Conservation (phyloP, 1,140 invertebrate species). For the Oryctes rhinoceros region DNA sequence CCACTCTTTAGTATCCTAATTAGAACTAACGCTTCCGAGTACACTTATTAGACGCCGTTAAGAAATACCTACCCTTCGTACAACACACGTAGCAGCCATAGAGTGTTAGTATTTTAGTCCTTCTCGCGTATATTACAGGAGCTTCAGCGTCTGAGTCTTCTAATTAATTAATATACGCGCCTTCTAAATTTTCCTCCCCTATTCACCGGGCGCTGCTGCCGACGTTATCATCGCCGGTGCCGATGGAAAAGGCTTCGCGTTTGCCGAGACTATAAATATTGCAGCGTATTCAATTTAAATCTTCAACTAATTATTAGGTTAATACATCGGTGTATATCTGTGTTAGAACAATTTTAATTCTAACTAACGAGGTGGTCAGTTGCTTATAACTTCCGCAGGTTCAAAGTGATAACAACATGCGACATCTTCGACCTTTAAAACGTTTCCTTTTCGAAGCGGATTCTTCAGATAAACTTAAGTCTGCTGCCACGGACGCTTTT, state of each 20-base stretch:
- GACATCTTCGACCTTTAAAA: too few relatives aligned
- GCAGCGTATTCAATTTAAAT: conserved; percentile 6
- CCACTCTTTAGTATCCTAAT: conserved; percentile 14
- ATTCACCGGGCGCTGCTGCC: not conserved
- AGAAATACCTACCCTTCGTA: too few relatives aligned
- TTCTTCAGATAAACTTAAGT: too few relatives aligned
- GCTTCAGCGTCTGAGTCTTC: conserved; percentile 1
- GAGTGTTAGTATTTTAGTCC: not conserved
- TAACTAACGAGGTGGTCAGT: too few relatives aligned
- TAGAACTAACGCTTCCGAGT: conserved; percentile 13
- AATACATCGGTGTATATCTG: not conserved
- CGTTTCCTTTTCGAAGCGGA: too few relatives aligned
- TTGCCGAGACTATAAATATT: not conserved
- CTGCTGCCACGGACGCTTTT: too few relatives aligned
- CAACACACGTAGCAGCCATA: not conserved
- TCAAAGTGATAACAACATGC: too few relatives aligned
- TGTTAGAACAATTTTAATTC: too few relatives aligned
- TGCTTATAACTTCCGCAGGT: too few relatives aligned
- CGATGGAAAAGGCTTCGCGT: not conserved
- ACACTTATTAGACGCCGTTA: conserved; percentile 14
- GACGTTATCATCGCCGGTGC: not conserved
- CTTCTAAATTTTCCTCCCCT: not conserved
- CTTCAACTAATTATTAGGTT: conserved; percentile 1
- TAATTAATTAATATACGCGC: conserved; percentile 22
- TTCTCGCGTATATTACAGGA: not conserved